A percentile compares a stretch with the other conserved stretches of the same genome.
Conservation (phyloP, 2,888 invertebrate species). For the Nineta flava region DNA sequence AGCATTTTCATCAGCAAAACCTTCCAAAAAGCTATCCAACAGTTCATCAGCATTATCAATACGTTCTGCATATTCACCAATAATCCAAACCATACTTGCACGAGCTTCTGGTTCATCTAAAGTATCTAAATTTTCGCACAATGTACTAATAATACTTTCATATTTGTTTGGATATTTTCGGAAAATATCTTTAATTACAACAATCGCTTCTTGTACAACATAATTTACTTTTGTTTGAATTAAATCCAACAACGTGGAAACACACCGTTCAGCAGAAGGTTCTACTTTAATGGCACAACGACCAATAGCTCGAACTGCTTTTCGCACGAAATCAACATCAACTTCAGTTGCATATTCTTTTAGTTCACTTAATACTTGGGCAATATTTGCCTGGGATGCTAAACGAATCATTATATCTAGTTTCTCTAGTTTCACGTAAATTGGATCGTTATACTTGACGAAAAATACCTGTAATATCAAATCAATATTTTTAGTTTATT, state of each 20-base stretch:
- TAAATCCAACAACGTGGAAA: slow-evolving; percentile 89
- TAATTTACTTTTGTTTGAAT: slow-evolving; percentile 99
- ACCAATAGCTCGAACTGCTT: slow-evolving; percentile 96
- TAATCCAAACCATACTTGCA: slow-evolving; percentile 94
- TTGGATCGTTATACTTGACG: slow-evolving; percentile 99
- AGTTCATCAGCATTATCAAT: slow-evolving; percentile 99
- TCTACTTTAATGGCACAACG: slow-evolving; percentile 97
- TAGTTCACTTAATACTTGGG: slow-evolving; percentile 92
- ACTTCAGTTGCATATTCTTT: slow-evolving; percentile 99
- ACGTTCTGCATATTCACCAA: slow-evolving; percentile 96
- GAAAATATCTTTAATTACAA: slow-evolving; percentile 97
- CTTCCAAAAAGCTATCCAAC: slow-evolving; percentile 94
- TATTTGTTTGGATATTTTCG: slow-evolving; percentile 97
- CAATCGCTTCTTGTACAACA: slow-evolving; percentile 98
- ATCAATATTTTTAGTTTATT: too few relatives aligned
- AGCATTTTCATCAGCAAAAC: slow-evolving; percentile 92
- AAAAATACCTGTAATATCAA: slow-evolving; percentile 57
- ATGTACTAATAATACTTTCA: slow-evolving; percentile 96
- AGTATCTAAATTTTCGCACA: slow-evolving; percentile 97
- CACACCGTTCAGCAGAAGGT: slow-evolving; percentile 95
- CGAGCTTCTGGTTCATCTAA: slow-evolving; percentile 97
- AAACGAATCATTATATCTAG: slow-evolving; percentile 98
- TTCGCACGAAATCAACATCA: slow-evolving; percentile 98
- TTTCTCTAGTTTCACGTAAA: slow-evolving; percentile 98
- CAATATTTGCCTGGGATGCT: slow-evolving; percentile 94